Base-by-base conservation (phyloP, 2,797 vertebrate genomes). In the Myotis myotis region DNA sequence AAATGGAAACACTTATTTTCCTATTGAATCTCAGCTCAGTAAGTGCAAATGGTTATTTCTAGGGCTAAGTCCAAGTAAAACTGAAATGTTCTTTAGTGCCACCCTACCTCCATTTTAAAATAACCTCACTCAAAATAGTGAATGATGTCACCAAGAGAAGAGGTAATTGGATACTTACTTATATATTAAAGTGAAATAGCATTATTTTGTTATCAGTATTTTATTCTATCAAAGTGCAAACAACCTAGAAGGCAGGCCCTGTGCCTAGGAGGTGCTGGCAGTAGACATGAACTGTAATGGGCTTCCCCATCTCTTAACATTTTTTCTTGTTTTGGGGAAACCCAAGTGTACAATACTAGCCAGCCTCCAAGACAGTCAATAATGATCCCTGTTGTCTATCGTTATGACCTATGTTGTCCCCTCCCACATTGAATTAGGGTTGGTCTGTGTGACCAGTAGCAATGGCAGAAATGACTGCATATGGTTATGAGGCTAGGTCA, bases 1-100 rank as follows among this genome's bases (percentile, higher is more conserved):
- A 41, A 57, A 82, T 88, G 28, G 38, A 81, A 79, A 71, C 60
- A 70, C 30, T 41, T 74, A 33, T 92, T 92, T 95, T 95, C 49
- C 83, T 87, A 28, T 36, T 64, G 76, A 90, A 76, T 71, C 57
- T 25, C 79, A 76, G 71, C 44, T 74, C 81, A 72, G 41, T 74
- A 44, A 41, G 30, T 38, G 17, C 20, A 83, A 89, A 89, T 53
- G 30, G 15, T 80, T 84, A 41, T 55, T 64, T 91, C 36, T 75
- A 72, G 53, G 62, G 80, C 55, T 38, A 49, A 78, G 17, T 49
- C 74, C 68, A 60, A 49, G 13, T 5, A 80, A 74, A 79, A 55
- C 60, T 87, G 81, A 78, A 36, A 64, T 23, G 15, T 41, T 74
- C 44, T 87, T 72, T 33, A 22, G 23, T 17, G 17, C 20, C 33